These are phyloP conservation scores for Hirtodrosophila confusa DNA, from an alignment of 2,888 invertebrate genomes.

Conservation along the genomic window DNA sequence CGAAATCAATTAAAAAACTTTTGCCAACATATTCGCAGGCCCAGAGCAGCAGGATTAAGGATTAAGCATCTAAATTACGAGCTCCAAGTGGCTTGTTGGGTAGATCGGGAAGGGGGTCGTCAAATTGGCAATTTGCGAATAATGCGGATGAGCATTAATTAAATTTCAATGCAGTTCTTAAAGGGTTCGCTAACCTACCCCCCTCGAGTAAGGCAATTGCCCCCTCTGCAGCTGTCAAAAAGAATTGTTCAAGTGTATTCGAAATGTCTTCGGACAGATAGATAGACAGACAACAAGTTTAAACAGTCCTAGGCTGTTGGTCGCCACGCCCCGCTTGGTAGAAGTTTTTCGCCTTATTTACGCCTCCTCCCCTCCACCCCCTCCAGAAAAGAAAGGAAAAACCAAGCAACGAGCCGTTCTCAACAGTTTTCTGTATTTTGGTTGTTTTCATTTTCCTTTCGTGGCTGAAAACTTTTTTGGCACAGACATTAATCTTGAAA, in stretches of 20 bases:
- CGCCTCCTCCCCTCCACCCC: conserved; percentile 10
- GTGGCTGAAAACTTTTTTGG: conserved; percentile 46
- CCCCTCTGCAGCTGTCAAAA: conserved; percentile 11
- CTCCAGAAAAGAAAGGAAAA: conserved; percentile 9
- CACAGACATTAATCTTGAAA: conserved; percentile 76
- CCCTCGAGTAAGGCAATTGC: not conserved
- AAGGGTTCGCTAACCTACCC: conserved; percentile 4
- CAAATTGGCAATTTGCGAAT: conserved; percentile 47
- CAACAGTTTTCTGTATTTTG: conserved; percentile 11
- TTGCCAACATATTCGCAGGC: conserved; percentile 31
- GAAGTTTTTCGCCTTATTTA: conserved; percentile 43
- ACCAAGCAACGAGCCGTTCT: conserved; percentile 15
- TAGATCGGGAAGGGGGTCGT: not conserved
- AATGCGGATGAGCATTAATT: conserved; percentile 57
- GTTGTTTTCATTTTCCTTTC: conserved; percentile 37
- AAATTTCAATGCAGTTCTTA: conserved; percentile 51
- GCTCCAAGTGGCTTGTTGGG: conserved; percentile 22
- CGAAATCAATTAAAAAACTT: conserved; percentile 76
- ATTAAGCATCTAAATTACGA: conserved; percentile 66
- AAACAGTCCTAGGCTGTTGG: conserved; percentile 10
- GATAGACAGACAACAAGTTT: conserved; percentile 30
- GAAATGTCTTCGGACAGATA: conserved; percentile 38
- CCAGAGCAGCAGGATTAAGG: conserved; percentile 51
- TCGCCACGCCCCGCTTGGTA: conserved; percentile 37
- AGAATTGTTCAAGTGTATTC: conserved; percentile 38